A percentile compares a stretch with the other conserved stretches of the same genome.
Conservation (phyloP, 2,113 vertebrate species). For the Macrotus californicus region DNA sequence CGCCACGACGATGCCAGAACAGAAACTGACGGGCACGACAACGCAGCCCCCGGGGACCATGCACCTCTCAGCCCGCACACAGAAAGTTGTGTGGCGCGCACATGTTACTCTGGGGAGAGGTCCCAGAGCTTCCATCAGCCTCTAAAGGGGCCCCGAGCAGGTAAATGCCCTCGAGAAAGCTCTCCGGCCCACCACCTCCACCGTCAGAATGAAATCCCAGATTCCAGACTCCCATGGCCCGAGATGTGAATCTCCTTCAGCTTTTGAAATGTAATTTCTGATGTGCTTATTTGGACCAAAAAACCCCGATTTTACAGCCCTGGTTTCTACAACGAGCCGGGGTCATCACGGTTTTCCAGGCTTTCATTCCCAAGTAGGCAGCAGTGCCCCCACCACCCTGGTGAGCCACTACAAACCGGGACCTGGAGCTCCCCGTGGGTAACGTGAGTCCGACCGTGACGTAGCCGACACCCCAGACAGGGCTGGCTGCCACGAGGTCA, state of each 20-base stretch:
- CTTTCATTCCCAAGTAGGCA: background rate
- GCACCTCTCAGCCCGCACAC: background rate
- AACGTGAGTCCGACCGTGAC: background rate
- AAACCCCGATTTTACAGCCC: background rate
- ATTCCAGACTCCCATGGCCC: background rate
- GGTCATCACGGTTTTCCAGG: background rate
- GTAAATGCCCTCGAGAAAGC: background rate
- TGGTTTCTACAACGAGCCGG: background rate
- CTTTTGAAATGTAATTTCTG: background rate
- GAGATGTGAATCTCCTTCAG: background rate
- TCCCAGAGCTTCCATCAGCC: background rate
- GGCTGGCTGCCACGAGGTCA: background rate
- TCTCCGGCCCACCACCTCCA: background rate
- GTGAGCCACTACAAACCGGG: constrained; percentile 3
- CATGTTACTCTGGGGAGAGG: background rate
- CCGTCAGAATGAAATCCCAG: background rate
- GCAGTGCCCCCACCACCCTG: background rate
- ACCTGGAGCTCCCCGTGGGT: background rate
- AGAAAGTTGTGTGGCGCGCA: background rate
- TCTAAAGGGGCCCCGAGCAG: background rate
- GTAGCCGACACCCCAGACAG: background rate
- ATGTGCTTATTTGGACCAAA: background rate
- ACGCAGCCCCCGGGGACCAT: background rate
- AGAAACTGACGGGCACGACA: background rate
- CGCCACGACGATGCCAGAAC: background rate